Base-by-base conservation (phyloP, 2,888 invertebrate genomes). In the Epistrophella euchroma region DNA sequence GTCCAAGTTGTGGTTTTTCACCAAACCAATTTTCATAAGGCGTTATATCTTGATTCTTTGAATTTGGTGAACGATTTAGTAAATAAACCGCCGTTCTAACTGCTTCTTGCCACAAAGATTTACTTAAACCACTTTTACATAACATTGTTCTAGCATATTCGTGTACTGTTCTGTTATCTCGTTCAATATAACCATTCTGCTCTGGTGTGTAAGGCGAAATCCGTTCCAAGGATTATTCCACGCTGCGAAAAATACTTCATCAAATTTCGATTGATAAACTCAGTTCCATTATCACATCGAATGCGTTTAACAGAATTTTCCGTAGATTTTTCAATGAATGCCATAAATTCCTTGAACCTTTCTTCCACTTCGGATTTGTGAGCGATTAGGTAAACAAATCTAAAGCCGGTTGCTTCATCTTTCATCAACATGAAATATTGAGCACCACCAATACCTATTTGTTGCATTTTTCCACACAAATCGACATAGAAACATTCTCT, bases 161-260 rank as follows among this genome's bases (percentile, higher is more conserved):
- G 28, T 88, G 79, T 22, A 89, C 66, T 5, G 88, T 88, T 37
- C 88, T 50, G 52, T 89, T 89, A 25, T 88, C 89, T 13, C 89
- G 71, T 85, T 89, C 89, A 1, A 88, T 88, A 11, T 88, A 76
- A 13, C 89, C 89, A 71, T 89, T 90, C 84, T 89, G 90, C 32
- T 89, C 87, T 11, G 89, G 88, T 37, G 88, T 83, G 45, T 89
- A 88, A 17, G 74, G 60, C 6, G 64, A 37, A 45, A 68, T 74
- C 19, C 40, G 40, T 55, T 74, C 70, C 70, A 25, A 60, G 1
- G 15, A 19, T 35, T 13, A 56, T 32, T 15, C 74, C 72, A 58
- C 56, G 19, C 28, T 28, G 2, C 1, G 40, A 11, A 40, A 40
- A 15, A 40, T 15, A 15, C 15, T 40, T 40, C 15, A 55, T 28